Percentiles rank a stretch among this genome's conserved stretches.
phyloP scores from a whole-genome alignment of 2,113 vertebrate genomes.

The Opisthocomus hoazin region DNA sequence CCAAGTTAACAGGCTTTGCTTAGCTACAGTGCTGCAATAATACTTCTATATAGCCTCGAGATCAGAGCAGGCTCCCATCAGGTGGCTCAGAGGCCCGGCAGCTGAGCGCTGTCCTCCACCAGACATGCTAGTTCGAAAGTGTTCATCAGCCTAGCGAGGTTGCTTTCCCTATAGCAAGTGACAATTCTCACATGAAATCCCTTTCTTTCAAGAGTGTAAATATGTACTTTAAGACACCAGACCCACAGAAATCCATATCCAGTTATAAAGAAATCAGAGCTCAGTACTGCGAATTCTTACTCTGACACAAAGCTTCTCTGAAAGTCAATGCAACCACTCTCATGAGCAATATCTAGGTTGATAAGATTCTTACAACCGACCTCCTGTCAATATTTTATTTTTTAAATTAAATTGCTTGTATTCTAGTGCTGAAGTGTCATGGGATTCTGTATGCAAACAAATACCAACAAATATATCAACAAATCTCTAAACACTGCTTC shows the following conservation, averaged over 20 bases:
- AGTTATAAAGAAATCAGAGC: not conserved
- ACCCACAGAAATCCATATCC: not conserved
- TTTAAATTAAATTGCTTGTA: not conserved
- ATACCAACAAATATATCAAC: not conserved
- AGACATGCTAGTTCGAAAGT: not conserved
- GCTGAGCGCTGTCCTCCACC: not conserved
- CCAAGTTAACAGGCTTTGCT: not conserved
- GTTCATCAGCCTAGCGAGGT: not conserved
- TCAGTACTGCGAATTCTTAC: not conserved
- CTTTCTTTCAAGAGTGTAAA: not conserved
- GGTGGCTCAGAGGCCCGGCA: not conserved
- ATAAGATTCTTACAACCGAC: not conserved
- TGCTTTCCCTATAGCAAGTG: not conserved
- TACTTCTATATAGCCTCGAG: not conserved
- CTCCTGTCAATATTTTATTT: not conserved
- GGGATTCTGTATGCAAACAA: not conserved
- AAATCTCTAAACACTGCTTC: conserved; percentile 12
- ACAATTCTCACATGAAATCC: not conserved
- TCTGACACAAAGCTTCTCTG: not conserved
- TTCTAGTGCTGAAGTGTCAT: not conserved
- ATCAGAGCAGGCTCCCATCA: not conserved
- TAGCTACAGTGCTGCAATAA: not conserved
- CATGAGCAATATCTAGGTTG: not conserved
- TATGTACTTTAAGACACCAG: not conserved
- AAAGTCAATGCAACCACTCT: not conserved